These are phyloP conservation scores for Squalus acanthias DNA, from an alignment of 2,797 vertebrate genomes.

Conservation along the genomic window DNA sequence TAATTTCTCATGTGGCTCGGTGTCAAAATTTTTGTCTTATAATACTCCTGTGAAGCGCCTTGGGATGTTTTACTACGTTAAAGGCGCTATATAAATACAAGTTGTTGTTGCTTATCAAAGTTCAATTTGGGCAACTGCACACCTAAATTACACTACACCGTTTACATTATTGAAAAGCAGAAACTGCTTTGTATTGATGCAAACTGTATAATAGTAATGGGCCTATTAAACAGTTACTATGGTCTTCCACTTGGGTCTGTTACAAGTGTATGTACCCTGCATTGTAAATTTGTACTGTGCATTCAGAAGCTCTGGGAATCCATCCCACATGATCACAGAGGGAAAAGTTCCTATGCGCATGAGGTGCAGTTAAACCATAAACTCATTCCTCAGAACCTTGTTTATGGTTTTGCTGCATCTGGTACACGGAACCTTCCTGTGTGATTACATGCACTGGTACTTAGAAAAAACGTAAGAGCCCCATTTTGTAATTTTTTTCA, in stretches of 20 bases:
- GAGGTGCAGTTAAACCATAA: background rate
- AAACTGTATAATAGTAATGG: background rate
- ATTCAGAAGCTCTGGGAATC: background rate
- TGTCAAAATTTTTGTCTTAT: too few relatives aligned
- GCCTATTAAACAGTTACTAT: background rate
- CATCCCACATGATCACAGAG: background rate
- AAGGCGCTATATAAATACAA: too few relatives aligned
- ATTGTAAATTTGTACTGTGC: background rate
- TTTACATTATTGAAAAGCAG: background rate
- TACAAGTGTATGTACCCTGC: conserved; percentile 5
- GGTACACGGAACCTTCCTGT: background rate
- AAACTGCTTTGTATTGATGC: background rate
- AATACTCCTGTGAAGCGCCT: too few relatives aligned
- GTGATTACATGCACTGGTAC: background rate
- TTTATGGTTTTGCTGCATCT: background rate
- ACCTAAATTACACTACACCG: background rate
- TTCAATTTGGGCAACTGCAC: background rate
- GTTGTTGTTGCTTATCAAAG: background rate
- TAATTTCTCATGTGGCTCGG: too few relatives aligned
- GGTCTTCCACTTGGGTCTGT: background rate
- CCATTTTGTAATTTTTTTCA: background rate
- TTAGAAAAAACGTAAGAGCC: background rate
- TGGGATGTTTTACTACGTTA: too few relatives aligned
- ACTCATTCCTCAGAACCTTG: background rate
- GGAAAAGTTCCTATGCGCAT: background rate